Conservation (phyloP, 2,888 invertebrate species). For the Sinopyrophorus schimmeli region DNA sequence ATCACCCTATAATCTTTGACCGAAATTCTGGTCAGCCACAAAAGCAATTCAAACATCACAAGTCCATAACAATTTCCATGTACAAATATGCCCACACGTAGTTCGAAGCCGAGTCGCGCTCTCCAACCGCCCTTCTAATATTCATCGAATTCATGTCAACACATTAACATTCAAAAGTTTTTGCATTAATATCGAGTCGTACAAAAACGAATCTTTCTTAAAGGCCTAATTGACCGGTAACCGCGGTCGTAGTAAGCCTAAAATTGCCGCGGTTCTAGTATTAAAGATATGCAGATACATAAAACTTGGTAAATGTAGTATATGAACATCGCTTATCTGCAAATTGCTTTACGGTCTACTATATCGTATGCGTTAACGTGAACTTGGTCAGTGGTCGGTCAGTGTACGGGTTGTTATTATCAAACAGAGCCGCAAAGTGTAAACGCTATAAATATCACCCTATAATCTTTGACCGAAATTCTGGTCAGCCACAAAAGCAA, state of each 20-base stretch:
- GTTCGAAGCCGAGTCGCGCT: conserved; percentile 16
- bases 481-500: conserved; percentile 43
- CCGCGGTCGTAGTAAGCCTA: too few relatives aligned
- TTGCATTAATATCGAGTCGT: conserved; percentile 37
- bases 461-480: conserved; percentile 50
- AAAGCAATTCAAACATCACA: conserved; percentile 39
- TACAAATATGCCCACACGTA: conserved; percentile 38
- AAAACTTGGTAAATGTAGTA: too few relatives aligned
- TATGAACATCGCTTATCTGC: conserved; percentile 2
- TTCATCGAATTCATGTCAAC: conserved; percentile 40
- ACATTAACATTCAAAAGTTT: conserved; percentile 43
- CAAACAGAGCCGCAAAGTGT: conserved; percentile 43
- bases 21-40: conserved; percentile 47
- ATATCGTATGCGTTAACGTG: conserved; percentile 16
- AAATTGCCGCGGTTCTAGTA: too few relatives aligned
- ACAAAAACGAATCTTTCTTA: too few relatives aligned
- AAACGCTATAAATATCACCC: conserved; percentile 48
- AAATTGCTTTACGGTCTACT: conserved; percentile 8
- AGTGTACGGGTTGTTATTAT: conserved; percentile 37
- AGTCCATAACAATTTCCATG: conserved; percentile 40
- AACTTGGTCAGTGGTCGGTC: conserved; percentile 14
- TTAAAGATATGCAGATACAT: too few relatives aligned
- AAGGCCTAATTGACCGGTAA: too few relatives aligned
- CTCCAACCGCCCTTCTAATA: conserved; percentile 36
- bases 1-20: conserved; percentile 48